A percentile compares a stretch with the other conserved stretches of the same genome.
These are phyloP conservation scores for Hippocampus abdominalis DNA, from an alignment of 2,113 vertebrate genomes.

Conservation along the genomic window DNA sequence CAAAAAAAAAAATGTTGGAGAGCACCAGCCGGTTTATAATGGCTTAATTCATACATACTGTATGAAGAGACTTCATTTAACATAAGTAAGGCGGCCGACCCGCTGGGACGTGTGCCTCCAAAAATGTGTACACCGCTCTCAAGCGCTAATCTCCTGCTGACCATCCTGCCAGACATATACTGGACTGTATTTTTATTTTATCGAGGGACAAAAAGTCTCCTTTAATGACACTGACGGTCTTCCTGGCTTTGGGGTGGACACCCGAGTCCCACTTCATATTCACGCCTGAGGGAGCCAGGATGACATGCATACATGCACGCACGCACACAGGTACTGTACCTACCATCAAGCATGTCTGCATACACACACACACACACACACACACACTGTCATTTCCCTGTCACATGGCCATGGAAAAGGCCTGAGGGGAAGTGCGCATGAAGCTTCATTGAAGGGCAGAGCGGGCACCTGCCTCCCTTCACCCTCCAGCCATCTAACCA, in stretches of 20 bases:
- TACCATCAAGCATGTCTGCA: conserved; percentile 27
- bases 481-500: conserved; percentile 60
- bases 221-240: conserved; percentile 31
- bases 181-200: background rate
- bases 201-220: conserved; percentile 32
- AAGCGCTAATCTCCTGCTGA: background rate
- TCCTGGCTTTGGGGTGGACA: conserved; percentile 53
- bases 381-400: conserved; percentile 54
- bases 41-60: conserved; percentile 11
- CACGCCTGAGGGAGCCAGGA: background rate
- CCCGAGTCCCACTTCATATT: conserved; percentile 41
- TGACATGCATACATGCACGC: background rate
- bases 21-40: background rate
- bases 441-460: conserved; percentile 64
- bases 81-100: conserved; percentile 43
- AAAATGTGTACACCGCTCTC: conserved; percentile 44
- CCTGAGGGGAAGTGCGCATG: conserved; percentile 56
- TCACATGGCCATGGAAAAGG: conserved; percentile 63
- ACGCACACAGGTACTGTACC: conserved; percentile 22
- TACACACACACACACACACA: conserved; percentile 24
- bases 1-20: background rate
- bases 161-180: conserved; percentile 4
- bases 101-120: conserved; percentile 60
- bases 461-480: conserved; percentile 39
- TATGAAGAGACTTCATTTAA: conserved; percentile 3